phyloP scores from a whole-genome alignment of 1,140 invertebrate species.

The Acromyrmex charruanus region DNA sequence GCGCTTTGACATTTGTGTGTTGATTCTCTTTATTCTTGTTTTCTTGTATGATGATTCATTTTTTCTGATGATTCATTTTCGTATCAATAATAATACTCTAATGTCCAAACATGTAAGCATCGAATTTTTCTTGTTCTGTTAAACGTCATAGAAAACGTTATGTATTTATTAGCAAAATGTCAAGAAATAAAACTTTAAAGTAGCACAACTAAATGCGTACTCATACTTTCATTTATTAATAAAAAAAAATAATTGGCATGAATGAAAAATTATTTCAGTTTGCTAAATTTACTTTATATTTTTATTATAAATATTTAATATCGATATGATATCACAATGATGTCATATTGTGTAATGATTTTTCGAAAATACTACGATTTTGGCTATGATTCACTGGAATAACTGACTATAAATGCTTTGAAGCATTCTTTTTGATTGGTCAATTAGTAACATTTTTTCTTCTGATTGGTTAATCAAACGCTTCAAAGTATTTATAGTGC shows the following conservation, averaged over 20 bases:
- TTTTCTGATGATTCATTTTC: background rate
- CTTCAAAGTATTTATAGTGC: too few relatives aligned
- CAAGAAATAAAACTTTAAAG: background rate
- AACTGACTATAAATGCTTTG: too few relatives aligned
- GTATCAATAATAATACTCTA: background rate
- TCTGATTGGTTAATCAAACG: too few relatives aligned
- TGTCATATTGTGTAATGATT: background rate
- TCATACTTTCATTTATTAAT: background rate
- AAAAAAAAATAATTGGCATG: background rate
- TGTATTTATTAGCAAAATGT: background rate
- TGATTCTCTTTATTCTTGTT: background rate
- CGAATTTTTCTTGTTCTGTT: background rate
- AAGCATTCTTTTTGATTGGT: too few relatives aligned
- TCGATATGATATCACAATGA: too few relatives aligned
- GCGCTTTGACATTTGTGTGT: background rate
- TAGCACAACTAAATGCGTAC: background rate
- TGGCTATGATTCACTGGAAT: too few relatives aligned
- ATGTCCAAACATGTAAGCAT: background rate
- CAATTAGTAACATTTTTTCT: too few relatives aligned
- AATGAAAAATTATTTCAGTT: background rate
- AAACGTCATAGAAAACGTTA: background rate
- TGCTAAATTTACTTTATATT: background rate
- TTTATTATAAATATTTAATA: background rate
- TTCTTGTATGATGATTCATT: background rate
- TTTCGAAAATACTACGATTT: background rate